Conservation (phyloP, 64 coral and sea anemone species). For the Exaiptasia diaphana region DNA sequence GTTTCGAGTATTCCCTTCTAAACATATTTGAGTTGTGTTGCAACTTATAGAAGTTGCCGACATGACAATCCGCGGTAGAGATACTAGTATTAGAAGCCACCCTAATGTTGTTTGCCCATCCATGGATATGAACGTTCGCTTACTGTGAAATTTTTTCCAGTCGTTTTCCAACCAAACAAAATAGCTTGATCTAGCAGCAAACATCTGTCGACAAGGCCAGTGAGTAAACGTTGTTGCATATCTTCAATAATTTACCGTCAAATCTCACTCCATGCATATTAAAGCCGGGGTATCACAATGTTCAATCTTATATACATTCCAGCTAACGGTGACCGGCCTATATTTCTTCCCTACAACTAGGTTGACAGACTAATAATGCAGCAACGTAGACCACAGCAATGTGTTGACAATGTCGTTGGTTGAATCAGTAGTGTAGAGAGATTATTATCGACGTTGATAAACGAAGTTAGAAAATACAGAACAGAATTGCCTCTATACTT, state of each 20-base stretch:
- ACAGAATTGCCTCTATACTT: too few species aligned
- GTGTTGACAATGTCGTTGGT: too few species aligned
- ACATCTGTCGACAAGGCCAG: not conserved
- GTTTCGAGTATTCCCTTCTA: too few species aligned
- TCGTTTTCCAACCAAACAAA: too few species aligned
- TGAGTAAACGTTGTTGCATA: not conserved
- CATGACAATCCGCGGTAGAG: too few species aligned
- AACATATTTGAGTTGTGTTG: too few species aligned
- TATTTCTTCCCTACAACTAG: not conserved
- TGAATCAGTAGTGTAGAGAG: too few species aligned
- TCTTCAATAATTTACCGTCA: conserved; percentile 19
- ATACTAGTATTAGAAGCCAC: too few species aligned
- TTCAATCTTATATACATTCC: not conserved
- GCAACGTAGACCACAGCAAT: not conserved
- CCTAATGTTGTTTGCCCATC: too few species aligned
- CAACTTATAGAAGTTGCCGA: too few species aligned
- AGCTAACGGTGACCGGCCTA: not conserved
- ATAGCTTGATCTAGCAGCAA: not conserved
- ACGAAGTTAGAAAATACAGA: too few species aligned
- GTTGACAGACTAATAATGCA: not conserved
- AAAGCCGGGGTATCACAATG: not conserved
- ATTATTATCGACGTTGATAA: too few species aligned
- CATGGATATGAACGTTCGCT: not conserved
- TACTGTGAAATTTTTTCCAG: not conserved
- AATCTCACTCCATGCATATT: conserved; percentile 14